Percentiles rank a stretch among this genome's conserved stretches.
Conservation (phyloP, 1,140 invertebrate genomes). For the Thereuonema tuberculata region DNA sequence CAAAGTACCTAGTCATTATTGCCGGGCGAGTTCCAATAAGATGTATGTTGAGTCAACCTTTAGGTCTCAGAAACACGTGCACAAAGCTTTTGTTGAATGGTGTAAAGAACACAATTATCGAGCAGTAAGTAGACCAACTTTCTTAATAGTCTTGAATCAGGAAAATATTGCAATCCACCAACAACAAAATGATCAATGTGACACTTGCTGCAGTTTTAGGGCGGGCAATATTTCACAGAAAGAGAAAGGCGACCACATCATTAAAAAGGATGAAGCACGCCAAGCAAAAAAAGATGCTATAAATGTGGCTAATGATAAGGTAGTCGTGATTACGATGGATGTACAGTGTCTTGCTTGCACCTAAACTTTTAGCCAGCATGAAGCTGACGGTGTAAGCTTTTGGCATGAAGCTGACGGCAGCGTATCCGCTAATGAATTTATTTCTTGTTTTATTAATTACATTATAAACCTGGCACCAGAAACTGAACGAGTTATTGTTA, state of each 20-base stretch:
- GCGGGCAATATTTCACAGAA: background rate
- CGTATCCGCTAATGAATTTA: slow-evolving; percentile 30
- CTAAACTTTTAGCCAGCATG: slow-evolving; percentile 21
- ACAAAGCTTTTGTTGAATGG: background rate
- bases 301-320: background rate
- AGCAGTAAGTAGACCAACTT: background rate
- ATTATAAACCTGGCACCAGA: slow-evolving; percentile 12
- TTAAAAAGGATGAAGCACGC: background rate
- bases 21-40: background rate
- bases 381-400: slow-evolving; percentile 26
- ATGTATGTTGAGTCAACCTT: background rate
- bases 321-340: background rate
- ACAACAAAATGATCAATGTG: background rate
- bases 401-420: slow-evolving; percentile 32
- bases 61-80: background rate
- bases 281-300: background rate
- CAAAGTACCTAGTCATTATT: background rate
- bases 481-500: slow-evolving; percentile 14
- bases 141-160: background rate
- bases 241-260: background rate
- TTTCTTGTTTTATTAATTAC: slow-evolving; percentile 28
- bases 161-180: background rate
- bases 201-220: background rate
- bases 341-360: background rate
- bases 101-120: background rate